Conservation (phyloP, 2,113 vertebrate species). For the Ciconia boyciana region DNA sequence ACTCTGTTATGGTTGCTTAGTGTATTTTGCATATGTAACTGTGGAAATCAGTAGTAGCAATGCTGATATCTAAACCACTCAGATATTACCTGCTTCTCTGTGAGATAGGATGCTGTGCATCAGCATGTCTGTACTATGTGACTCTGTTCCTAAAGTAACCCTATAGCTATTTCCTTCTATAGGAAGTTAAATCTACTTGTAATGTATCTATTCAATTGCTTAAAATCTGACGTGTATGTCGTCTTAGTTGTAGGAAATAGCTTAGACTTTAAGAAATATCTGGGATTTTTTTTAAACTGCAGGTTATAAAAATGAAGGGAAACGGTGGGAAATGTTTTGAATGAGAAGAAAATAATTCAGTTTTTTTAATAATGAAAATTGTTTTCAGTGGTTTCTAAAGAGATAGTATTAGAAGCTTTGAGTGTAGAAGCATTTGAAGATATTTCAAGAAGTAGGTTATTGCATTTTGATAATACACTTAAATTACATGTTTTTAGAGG, state of each 20-base stretch:
- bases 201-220: background rate
- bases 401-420: background rate
- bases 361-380: background rate
- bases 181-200: background rate
- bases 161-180: background rate
- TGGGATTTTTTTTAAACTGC: background rate
- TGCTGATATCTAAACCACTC: background rate
- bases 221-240: background rate
- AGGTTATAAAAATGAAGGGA: background rate
- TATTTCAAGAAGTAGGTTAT: background rate
- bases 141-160: background rate
- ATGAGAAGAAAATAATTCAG: background rate
- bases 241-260: background rate
- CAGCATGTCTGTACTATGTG: background rate
- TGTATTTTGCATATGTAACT: background rate
- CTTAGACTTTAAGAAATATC: background rate
- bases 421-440: background rate
- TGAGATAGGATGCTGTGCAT: background rate
- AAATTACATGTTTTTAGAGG: background rate
- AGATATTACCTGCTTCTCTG: background rate
- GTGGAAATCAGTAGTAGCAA: background rate
- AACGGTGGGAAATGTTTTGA: background rate
- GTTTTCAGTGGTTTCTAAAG: background rate
- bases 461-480: background rate
- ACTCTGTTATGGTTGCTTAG: background rate